phyloP scores from a whole-genome alignment of 2,888 invertebrate genomes.

The Drosophila paranaensis region DNA sequence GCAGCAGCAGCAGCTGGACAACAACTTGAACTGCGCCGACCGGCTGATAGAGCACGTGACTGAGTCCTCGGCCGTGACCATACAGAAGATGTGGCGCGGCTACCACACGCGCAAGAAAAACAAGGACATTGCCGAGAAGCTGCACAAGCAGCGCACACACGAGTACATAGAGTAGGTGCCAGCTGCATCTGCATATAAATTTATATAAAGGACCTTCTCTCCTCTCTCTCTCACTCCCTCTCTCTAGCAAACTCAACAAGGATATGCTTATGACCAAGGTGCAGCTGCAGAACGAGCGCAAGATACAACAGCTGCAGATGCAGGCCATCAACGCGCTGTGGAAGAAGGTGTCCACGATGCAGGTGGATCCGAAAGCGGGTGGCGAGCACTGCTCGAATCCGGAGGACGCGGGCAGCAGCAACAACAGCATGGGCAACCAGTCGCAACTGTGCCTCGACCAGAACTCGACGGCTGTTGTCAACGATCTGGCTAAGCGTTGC shows the following conservation, averaged over 20 bases:
- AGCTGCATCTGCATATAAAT: fast-evolving
- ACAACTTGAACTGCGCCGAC: constrained; percentile 58
- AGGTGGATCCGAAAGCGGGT: constrained; percentile 55
- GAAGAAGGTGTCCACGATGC: constrained; percentile 92
- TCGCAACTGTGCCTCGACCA: constrained; percentile 84
- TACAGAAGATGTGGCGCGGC: constrained; percentile 95
- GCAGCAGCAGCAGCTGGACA: constrained; percentile 83
- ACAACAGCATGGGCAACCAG: constrained; percentile 1
- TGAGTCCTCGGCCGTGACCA: constrained; percentile 89
- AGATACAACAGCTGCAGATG: constrained; percentile 94
- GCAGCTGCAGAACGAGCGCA: constrained; percentile 93
- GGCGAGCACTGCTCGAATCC: constrained; percentile 22
- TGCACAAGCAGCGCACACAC: constrained; percentile 91
- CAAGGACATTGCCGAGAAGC: constrained; percentile 87
- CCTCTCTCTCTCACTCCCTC: background rate
- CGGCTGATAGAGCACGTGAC: constrained; percentile 74
- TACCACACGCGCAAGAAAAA: constrained; percentile 90
- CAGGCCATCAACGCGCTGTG: constrained; percentile 95
- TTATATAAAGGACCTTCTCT: constrained; percentile 14
- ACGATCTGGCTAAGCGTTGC: constrained; percentile 91
- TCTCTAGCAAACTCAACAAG: constrained; percentile 89
- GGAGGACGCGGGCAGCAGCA: constrained; percentile 16
- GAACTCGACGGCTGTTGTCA: constrained; percentile 87
- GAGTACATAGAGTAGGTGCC: constrained; percentile 92
- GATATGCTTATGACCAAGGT: constrained; percentile 95